Conservation (phyloP, 2,113 vertebrate genomes). For the Oenanthe oenanthe region DNA sequence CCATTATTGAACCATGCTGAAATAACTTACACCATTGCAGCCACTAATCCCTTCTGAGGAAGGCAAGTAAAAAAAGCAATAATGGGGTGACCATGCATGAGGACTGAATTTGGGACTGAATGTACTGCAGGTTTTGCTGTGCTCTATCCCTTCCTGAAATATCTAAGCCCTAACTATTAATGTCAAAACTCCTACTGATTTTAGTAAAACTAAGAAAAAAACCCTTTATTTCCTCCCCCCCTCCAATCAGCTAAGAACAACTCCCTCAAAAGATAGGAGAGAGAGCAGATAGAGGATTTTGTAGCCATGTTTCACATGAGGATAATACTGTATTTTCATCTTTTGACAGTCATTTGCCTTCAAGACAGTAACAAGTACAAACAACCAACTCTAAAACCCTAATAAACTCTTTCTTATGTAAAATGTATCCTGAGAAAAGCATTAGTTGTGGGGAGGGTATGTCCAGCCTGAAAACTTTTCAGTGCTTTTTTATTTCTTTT, state of each 20-base stretch:
- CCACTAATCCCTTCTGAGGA: conserved; percentile 54
- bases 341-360: neutral
- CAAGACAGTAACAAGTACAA: neutral
- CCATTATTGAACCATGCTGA: neutral
- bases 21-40: conserved; percentile 23
- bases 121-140: neutral
- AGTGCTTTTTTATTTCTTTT: neutral
- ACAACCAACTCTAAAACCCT: neutral
- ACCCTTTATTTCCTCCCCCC: too few relatives aligned
- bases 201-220: neutral
- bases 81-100: neutral
- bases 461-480: neutral
- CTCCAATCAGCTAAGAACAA: neutral
- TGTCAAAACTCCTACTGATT: neutral
- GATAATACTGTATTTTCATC: neutral
- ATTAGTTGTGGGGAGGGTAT: neutral
- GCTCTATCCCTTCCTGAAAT: conserved; percentile 37
- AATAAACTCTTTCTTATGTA: neutral
- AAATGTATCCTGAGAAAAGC: neutral
- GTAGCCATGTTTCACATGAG: neutral
- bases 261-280: neutral
- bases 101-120: conserved; percentile 4
- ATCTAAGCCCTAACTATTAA: neutral
- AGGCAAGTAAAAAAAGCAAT: neutral
- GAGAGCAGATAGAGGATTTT: neutral